Conservation (phyloP, 2,113 vertebrate genomes). For the Leptobrachium ailaonicum region DNA sequence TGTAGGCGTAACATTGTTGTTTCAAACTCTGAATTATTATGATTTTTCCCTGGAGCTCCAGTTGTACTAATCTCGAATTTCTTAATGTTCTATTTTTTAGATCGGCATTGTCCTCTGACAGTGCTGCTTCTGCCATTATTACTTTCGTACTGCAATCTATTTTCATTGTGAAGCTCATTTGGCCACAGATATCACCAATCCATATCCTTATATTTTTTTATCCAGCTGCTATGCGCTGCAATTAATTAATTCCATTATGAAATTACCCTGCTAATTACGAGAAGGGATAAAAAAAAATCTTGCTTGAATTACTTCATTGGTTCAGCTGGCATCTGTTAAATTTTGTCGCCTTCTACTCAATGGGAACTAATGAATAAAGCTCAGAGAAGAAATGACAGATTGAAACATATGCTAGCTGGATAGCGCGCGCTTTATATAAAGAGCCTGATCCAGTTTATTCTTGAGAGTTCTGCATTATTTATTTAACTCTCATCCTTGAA, state of each 20-base stretch:
- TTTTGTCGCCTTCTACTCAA: conserved; percentile 22
- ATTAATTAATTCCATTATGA: conserved; percentile 57
- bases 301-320: conserved; percentile 43
- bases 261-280: conserved; percentile 58
- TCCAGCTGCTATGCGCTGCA: conserved; percentile 52
- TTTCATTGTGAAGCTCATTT: conserved; percentile 27
- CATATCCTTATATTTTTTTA: conserved; percentile 25
- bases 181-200: conserved; percentile 33
- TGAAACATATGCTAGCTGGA: no score
- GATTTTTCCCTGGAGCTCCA: no score
- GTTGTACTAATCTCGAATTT: no score
- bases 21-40: no score
- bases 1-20: background rate
- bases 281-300: conserved; percentile 50
- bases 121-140: conserved; percentile 13
- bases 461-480: no score
- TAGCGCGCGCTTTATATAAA: no score
- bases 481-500: no score
- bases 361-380: conserved; percentile 31
- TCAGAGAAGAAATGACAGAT: conserved; percentile 21
- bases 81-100: background rate
- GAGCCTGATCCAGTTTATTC: no score
- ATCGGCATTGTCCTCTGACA: background rate
- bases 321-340: conserved; percentile 50
- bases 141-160: conserved; percentile 22